Conservation (phyloP, 1,140 invertebrate genomes). For the Drosophila lini region DNA sequence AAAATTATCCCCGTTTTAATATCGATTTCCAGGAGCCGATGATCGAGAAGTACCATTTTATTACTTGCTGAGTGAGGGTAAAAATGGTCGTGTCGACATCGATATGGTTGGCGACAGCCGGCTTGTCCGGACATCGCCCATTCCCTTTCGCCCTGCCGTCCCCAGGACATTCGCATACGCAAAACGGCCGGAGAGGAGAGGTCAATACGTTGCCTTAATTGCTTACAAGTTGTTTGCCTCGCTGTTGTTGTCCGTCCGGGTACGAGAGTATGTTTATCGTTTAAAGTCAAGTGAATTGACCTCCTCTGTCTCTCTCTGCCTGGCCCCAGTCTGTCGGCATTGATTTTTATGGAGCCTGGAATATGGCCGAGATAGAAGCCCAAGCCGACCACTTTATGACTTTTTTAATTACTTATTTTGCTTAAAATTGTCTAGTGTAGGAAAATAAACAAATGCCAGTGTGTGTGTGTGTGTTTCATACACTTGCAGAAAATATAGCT, state of each 20-base stretch:
- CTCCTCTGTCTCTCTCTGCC: slow-evolving; percentile 14
- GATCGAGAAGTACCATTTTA: slow-evolving; percentile 25
- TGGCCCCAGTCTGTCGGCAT: slow-evolving; percentile 75
- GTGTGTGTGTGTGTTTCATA: slow-evolving; percentile 26
- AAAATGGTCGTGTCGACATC: slow-evolving; percentile 58
- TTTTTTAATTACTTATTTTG: slow-evolving; percentile 83
- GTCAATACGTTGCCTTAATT: slow-evolving; percentile 79
- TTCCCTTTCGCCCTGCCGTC: slow-evolving; percentile 16
- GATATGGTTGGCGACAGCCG: slow-evolving; percentile 35
- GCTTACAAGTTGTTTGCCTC: slow-evolving; percentile 75
- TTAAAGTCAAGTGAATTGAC: slow-evolving; percentile 71
- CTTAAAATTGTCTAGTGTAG: slow-evolving; percentile 70
- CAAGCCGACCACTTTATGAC: slow-evolving; percentile 66
- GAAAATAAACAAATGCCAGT: slow-evolving; percentile 65
- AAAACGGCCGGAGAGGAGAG: slow-evolving; percentile 31
- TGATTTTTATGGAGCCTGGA: slow-evolving; percentile 68
- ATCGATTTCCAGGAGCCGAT: slow-evolving; percentile 20
- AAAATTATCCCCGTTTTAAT: slow-evolving; percentile 18
- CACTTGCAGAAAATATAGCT: slow-evolving; percentile 77
- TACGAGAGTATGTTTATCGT: slow-evolving; percentile 68
- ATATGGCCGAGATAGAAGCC: slow-evolving; percentile 37
- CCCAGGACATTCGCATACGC: slow-evolving; percentile 34
- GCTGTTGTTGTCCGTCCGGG: slow-evolving; percentile 50
- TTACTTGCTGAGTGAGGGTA: slow-evolving; percentile 10
- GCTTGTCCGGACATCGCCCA: slow-evolving; percentile 30